Evolutionary conservation across 2,797 vertebrate genomes (phyloP).

Genomic region (Ptychobarbus kaznakovi): DNA sequence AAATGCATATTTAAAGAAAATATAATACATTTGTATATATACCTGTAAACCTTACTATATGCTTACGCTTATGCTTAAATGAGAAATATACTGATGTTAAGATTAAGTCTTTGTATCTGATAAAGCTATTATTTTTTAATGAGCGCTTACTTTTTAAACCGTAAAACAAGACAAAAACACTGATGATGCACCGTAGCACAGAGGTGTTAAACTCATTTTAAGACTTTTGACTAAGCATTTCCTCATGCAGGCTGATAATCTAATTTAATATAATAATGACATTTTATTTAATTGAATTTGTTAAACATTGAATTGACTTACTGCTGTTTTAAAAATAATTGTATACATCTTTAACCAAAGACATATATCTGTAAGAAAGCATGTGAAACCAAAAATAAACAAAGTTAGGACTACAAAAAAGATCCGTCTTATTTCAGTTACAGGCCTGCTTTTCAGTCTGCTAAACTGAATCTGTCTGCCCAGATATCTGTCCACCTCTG

Average conservation of each 20-base stretch:
- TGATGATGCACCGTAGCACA: neutral
- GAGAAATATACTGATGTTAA: neutral
- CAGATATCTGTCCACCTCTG: slow-evolving; percentile 18
- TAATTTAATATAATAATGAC: too few species aligned
- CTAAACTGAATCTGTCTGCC: slow-evolving; percentile 7
- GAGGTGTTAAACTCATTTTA: neutral
- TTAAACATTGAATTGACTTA: neutral
- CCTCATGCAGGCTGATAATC: neutral
- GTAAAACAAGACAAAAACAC: neutral
- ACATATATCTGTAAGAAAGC: neutral
- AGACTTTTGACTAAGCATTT: neutral
- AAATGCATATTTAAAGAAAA: neutral
- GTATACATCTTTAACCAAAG: neutral
- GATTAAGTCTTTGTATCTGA: neutral
- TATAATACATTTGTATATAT: neutral
- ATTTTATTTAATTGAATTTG: neutral
- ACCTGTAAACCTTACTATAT: neutral
- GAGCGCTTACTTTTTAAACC: neutral
- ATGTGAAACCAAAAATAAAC: neutral
- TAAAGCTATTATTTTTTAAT: neutral
- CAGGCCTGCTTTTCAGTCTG: neutral
- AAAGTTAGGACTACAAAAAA: neutral
- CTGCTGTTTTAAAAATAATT: neutral
- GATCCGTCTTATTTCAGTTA: neutral
- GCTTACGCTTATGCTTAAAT: neutral